Conservation (phyloP, 2,888 invertebrate genomes). For the Neoascia interrupta region DNA sequence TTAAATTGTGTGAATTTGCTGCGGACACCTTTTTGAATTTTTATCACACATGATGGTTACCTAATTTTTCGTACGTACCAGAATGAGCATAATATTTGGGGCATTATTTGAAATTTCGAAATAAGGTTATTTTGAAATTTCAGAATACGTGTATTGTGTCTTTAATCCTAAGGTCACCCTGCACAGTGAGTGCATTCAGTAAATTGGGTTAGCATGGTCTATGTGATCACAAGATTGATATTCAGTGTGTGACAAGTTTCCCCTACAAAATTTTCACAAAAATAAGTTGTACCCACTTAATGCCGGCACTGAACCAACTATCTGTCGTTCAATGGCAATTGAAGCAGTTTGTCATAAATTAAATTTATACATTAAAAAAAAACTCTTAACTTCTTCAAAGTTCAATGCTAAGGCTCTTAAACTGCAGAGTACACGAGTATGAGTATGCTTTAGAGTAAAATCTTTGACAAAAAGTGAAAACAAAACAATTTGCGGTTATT, state of each 20-base stretch:
- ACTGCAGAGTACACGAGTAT: no score
- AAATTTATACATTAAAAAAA: no score
- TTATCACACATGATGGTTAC: slow-evolving; percentile 19
- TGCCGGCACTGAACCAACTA: slow-evolving; percentile 1
- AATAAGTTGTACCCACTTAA: no score
- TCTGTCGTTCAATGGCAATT: slow-evolving; percentile 15
- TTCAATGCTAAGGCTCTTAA: no score
- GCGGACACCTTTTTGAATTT: slow-evolving; percentile 26
- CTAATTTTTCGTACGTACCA: slow-evolving; percentile 21
- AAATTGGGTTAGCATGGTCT: no score
- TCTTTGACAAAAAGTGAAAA: slow-evolving; percentile 17
- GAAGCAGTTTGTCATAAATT: not conserved
- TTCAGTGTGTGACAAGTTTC: no score
- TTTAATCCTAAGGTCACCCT: slow-evolving; percentile 47
- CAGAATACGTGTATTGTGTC: slow-evolving; percentile 47
- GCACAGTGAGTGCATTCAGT: not conserved
- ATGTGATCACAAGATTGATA: no score
- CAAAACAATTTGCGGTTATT: slow-evolving; percentile 7
- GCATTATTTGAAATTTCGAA: slow-evolving; percentile 42
- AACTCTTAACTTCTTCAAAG: no score
- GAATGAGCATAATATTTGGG: slow-evolving; percentile 31
- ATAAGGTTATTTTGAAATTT: slow-evolving; percentile 39
- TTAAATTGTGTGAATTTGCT: slow-evolving; percentile 31
- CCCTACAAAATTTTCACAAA: not conserved
- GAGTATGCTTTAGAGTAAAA: no score